Evolutionary conservation across 2,797 vertebrate genomes (phyloP).

Genomic region (Spatula clypeata): DNA sequence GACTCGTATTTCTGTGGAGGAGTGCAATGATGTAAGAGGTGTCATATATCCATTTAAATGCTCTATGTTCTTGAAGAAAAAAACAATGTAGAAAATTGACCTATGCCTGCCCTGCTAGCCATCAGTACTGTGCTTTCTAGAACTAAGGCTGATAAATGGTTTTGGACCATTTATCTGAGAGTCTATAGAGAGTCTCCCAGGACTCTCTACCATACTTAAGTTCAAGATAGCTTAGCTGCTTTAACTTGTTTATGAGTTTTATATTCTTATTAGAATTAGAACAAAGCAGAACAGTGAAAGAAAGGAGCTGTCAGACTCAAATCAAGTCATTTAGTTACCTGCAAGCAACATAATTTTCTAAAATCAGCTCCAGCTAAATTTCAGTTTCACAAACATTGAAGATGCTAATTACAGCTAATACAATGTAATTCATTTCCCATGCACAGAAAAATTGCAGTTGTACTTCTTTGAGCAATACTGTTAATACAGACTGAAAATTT

Average conservation of each 20-base stretch:
- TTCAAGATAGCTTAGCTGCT: not conserved
- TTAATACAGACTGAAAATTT: not conserved
- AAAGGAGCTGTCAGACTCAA: not conserved
- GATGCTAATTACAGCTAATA: not conserved
- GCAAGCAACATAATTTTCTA: not conserved
- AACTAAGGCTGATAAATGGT: not conserved
- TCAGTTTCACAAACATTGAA: slow-evolving; percentile 9
- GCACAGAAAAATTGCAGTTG: not conserved
- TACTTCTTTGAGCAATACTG: not conserved
- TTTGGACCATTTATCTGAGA: not conserved
- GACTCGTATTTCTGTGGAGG: not conserved
- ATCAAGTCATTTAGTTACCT: not conserved
- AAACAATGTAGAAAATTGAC: too few species aligned
- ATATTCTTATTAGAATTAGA: not conserved
- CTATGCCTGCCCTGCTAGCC: not conserved
- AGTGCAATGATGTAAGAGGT: not conserved
- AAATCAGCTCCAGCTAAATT: slow-evolving; percentile 26
- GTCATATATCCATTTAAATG: not conserved
- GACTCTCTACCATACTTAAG: not conserved
- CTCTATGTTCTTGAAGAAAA: slow-evolving; percentile 4
- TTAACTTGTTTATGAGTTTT: slow-evolving; percentile 1
- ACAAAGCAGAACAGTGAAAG: not conserved
- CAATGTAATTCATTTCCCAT: not conserved
- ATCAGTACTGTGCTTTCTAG: not conserved
- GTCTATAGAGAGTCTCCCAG: not conserved